Base-by-base conservation (phyloP, 2,113 vertebrate species). In the Hydropotes inermis region DNA sequence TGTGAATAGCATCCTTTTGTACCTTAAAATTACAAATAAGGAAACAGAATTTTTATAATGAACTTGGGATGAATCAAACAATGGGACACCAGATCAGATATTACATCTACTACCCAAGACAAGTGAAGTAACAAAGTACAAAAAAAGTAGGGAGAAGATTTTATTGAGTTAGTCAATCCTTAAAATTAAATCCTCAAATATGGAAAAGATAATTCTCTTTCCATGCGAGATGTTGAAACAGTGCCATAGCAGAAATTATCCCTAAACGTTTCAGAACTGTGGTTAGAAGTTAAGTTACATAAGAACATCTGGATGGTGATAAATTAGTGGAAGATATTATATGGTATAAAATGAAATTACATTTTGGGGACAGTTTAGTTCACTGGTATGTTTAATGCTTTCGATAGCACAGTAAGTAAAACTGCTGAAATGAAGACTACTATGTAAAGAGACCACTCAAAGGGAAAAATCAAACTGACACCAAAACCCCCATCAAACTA, bases 321-420 rank as follows among this genome's bases (percentile, higher is more conserved):
- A 98, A 98, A 98, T 98, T 97, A 97, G 43, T 50, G 3, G 84
- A 96, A 45, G 15, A 96, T 94, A 95, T 88, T 82, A 97, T 54
- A 96, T 89, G 96, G 95, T 97, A 96, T 57, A 47, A 98, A 98
- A 98, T 81, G 90, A 95, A 98, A 98, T 98, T 97, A 92, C 85
- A 90, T 91, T 98, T 96, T 50, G 97, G 81, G 67, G 97, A 58
- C 82, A 98, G 93, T 89, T 87, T 96, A 97, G 96, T 97, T 95
- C 97, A 98, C 76, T 96, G 91, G 92, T 97, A 83, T 57, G 91
- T 96, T 98, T 98, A 97, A 91, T 33, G 60, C 92, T 98, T 98
- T 98, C 97, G 95, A n/a, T 15, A 88, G 76, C 86, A 39, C 1
- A 33, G 91, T 93, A 91, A 95, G 89, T 45, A 97, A 97, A 96